Evolutionary conservation across 2,888 invertebrate genomes (phyloP), one percentile per base, ranked within the genome.

Genomic region (Exephanes ischioxanthus): DNA sequence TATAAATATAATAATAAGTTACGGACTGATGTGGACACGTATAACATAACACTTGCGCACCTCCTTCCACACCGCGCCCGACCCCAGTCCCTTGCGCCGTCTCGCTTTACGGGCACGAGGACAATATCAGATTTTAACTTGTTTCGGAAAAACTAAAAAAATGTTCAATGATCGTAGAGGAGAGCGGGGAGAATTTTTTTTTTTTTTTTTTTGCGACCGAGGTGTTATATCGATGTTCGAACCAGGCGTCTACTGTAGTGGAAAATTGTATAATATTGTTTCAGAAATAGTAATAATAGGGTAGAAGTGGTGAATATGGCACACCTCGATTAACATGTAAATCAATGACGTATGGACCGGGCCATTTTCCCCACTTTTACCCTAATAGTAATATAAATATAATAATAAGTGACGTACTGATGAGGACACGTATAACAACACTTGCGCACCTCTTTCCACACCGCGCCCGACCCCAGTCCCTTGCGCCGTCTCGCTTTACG

Each of bases 1-100:
- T 26, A 26, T 2, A 26, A 26, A 26, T 26, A 26, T 26, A 26
- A 1, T 26, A 1, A 26, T 26, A 86, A 87, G 85, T 86, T 80
- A 81, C 83, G 51, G 67, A 73, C 30, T 77, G 80, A 84, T 80
- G 83, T 77, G 67, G 72, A 61, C 72, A 72, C 75, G 73, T 73
- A 48, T 53, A 61, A 76, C 63, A 73, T 22, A 78, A 84, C 45
- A 48, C 30, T 63, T 33, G 53, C 14, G 22, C 53, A 55, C n/a
- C 41, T n/a, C 26, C 30, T 71, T 55, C 19, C 55, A n/a, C 14
- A 7, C 41, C 7, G 45, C 37, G 11, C 11, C 0, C 45, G n/a
- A 55, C 1, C 26, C 26, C 1, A 2, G 26, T 45, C 45, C 37
- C 37, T 37, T 5, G 37, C 80, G n/a, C 51, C 2, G 73, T 53